These are phyloP conservation scores for Zele albiditarsus DNA, from an alignment of 2,888 invertebrate genomes.

Conservation along the genomic window DNA sequence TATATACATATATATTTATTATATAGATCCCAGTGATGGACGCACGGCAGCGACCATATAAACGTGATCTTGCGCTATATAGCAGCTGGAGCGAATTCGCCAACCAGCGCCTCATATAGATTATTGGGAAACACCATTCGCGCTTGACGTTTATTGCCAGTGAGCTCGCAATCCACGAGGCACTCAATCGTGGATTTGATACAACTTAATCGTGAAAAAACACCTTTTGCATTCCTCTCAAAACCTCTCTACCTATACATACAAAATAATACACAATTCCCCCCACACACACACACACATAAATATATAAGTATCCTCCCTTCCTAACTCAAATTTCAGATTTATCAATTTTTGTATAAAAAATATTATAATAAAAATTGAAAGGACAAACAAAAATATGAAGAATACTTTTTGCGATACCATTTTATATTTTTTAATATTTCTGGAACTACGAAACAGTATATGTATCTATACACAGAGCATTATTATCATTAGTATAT, in stretches of 20 bases:
- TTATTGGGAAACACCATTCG: constrained; percentile 63
- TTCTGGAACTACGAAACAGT: too few species aligned
- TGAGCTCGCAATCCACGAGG: constrained; percentile 62
- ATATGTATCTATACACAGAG: too few species aligned
- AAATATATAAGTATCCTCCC: too few species aligned
- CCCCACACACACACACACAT: too few species aligned
- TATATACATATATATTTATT: neutral
- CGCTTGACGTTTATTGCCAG: constrained; percentile 62
- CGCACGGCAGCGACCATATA: neutral
- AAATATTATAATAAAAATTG: too few species aligned
- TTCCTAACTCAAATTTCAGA: too few species aligned
- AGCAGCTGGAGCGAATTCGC: constrained; percentile 46
- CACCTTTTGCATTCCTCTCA: constrained; percentile 42
- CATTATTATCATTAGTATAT: neutral
- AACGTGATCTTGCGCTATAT: constrained; percentile 31
- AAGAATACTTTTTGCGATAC: too few species aligned
- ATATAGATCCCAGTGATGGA: neutral
- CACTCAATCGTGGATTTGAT: constrained; percentile 66
- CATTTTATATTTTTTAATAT: too few species aligned
- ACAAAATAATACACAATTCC: too few species aligned
- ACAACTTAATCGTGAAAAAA: constrained; percentile 65
- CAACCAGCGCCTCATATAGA: constrained; percentile 55
- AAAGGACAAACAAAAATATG: too few species aligned
- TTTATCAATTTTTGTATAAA: too few species aligned
- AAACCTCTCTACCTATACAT: too few species aligned